Base-by-base conservation (phyloP, 2,797 vertebrate species). In the Syndactyla subalaris region DNA sequence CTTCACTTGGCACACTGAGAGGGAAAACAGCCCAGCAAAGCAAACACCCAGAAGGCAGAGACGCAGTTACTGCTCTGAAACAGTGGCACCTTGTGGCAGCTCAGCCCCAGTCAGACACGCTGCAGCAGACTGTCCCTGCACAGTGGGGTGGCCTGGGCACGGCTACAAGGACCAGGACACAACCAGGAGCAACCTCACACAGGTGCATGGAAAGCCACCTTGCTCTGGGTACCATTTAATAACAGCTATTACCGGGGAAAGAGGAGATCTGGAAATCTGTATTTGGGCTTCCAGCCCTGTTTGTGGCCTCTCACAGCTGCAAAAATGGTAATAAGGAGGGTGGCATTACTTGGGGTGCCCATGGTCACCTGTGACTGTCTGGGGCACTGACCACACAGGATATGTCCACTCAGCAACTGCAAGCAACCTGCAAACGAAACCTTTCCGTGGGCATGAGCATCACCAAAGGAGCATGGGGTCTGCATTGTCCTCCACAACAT, bases 81-180 rank as follows among this genome's bases (percentile, higher is more conserved):
- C 68, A 94, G 91, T 96, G 96, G 63, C 97, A 95, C 70, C 94
- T 93, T 75, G 95, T 90, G 95, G 86, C 87, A 45, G 78, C 57
- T 85, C 62, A 12, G 81, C 34, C 3, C 6, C 76, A 14, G 49
- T 5, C 2, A 0, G 39, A 36, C 43, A 46, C 0, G 0, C 55
- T 13, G 58, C 14, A 39, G 34, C 43, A 5, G 1, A 3, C 18
- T 32, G 48, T n/a, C 36, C 70, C 1, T 52, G 70, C 34, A 23
- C 65, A 17, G 3, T 0, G 0, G 15, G 17, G 39, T 34, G 68
- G 51, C 38, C 65, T 27, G 48, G 39, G 27, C 51, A 85, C 0
- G 0, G 55, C 63, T 75, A 41, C 0, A 2, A 19, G 46, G 51
- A 73, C n/a, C 55, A 29, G 43, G 68, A 59, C 61, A 81, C 10